These are phyloP conservation scores for Crotalus tigris DNA, from an alignment of 2,113 vertebrate species.

Conservation along the genomic window DNA sequence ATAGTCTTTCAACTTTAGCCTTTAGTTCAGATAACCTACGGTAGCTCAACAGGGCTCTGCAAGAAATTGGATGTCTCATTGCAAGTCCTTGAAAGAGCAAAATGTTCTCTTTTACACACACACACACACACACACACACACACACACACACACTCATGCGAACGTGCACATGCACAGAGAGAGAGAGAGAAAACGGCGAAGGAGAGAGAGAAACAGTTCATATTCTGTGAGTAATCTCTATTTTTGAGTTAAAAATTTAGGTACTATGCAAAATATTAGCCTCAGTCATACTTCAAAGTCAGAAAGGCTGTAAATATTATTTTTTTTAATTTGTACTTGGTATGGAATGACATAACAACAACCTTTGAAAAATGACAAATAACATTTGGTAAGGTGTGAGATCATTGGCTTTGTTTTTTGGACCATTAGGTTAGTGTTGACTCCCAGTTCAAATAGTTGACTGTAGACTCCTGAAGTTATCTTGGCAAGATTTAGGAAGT, in stretches of 20 bases:
- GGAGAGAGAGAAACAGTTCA: too few relatives aligned
- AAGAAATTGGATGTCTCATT: too few relatives aligned
- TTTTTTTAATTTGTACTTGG: conserved; percentile 22
- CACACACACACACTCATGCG: too few relatives aligned
- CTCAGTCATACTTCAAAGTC: conserved; percentile 7
- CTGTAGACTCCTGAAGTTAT: background rate
- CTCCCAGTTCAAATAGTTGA: background rate
- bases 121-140: too few relatives aligned
- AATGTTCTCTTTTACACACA: too few relatives aligned
- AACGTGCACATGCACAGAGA: too few relatives aligned
- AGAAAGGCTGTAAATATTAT: background rate
- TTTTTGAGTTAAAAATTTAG: background rate
- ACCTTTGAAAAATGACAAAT: conserved; percentile 22
- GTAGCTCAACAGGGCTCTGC: background rate
- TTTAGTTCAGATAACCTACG: background rate
- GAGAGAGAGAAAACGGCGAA: too few relatives aligned
- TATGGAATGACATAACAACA: conserved; percentile 26
- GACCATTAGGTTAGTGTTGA: background rate
- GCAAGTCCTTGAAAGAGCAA: too few relatives aligned
- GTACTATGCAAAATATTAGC: conserved; percentile 23
- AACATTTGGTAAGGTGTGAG: background rate
- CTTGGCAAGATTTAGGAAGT: background rate
- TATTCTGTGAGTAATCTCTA: too few relatives aligned
- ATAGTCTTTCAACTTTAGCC: background rate
- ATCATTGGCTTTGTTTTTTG: background rate